Conservation (phyloP, 2,797 vertebrate genomes). For the Zalophus californianus region DNA sequence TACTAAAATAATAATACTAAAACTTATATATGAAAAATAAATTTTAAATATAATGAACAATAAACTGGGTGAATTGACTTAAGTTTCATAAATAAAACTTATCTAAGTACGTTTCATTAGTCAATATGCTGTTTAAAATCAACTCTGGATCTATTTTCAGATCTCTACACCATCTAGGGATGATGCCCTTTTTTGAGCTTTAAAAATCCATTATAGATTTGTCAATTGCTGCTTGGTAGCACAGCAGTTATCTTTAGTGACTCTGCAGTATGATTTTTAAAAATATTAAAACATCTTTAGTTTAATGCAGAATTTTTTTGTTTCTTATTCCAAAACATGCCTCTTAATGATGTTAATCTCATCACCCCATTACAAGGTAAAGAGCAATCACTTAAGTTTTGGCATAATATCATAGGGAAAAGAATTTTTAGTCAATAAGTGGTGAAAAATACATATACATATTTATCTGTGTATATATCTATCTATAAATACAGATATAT, state of each 20-base stretch:
- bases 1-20: slow-evolving; percentile 8
- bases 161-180: not conserved
- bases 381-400: not conserved
- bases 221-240: not conserved
- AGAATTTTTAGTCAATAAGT: not conserved
- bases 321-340: slow-evolving; percentile 45
- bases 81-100: slow-evolving; percentile 30
- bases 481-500: not conserved
- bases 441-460: not conserved
- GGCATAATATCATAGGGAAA: not conserved
- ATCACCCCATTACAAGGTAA: not conserved
- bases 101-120: slow-evolving; percentile 37
- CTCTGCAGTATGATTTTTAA: not conserved
- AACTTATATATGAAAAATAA: not conserved
- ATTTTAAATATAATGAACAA: not conserved
- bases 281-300: slow-evolving; percentile 29
- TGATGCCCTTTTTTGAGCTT: not conserved
- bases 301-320: not conserved
- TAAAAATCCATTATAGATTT: slow-evolving; percentile 13
- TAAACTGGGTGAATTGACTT: not conserved
- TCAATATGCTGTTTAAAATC: slow-evolving; percentile 3
- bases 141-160: slow-evolving; percentile 20
- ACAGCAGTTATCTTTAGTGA: not conserved
- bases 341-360: not conserved
- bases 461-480: not conserved